Evolutionary conservation across 2,888 invertebrate species (phyloP), one percentile per base, ranked within the genome.

Genomic region (Ryuthela nishihirai): DNA sequence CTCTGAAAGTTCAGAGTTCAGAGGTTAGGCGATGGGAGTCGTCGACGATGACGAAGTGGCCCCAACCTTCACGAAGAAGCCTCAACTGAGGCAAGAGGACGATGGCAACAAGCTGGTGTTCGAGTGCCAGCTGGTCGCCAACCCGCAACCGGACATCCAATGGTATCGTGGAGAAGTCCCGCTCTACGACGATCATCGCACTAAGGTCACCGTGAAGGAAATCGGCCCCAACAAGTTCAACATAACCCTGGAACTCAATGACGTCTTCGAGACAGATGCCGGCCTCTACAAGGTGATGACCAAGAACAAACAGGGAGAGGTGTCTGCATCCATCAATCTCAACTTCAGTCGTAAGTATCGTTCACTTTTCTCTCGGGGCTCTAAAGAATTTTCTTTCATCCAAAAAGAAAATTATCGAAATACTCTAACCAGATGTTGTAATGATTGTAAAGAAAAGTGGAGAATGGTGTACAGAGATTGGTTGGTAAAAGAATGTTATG

Each of bases 1-100:
- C n/a, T n/a, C n/a, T n/a, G n/a, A n/a, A n/a, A n/a, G n/a, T n/a
- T n/a, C n/a, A n/a, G n/a, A n/a, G n/a, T n/a, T n/a, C n/a, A n/a
- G n/a, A n/a, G n/a, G n/a, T n/a, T n/a, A n/a, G n/a, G n/a, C n/a
- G n/a, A 59, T 59, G 58, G 58, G 58, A 87, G 87, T 87, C 82
- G 85, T 86, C 79, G n/a, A n/a, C n/a, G 82, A 85, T 75, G 93
- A 93, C 78, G 92, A 93, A 79, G 88, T 92, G 81, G 93, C 95
- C 80, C 95, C 95, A 77, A 94, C 93, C 83, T 95, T 97, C 82
- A 91, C 92, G 69, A 92, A 94, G 81, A 95, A 95, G 85, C 95
- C 95, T 67, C 90, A 91, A 77, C 83, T 97, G 71, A 83, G 93
- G 69, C 94, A 97, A 77, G 95, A 95, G 76, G 93, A 93, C 76